phyloP scores from a whole-genome alignment of 2,888 invertebrate species.

The Ptychoptera albimana region DNA sequence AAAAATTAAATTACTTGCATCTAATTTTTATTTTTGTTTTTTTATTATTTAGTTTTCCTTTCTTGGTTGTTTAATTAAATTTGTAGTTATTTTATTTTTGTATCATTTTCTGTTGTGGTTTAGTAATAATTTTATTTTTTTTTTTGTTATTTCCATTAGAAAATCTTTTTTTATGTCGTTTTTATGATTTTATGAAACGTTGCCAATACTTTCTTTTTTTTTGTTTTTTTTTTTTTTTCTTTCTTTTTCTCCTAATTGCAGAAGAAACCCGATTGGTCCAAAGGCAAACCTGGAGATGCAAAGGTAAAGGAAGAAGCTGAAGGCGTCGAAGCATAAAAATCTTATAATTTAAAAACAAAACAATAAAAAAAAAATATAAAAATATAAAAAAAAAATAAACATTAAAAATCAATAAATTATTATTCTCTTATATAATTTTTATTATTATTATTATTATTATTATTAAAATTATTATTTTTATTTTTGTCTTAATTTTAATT shows the following conservation, averaged over 20 bases:
- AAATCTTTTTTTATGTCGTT: neutral
- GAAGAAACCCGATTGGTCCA: conserved; percentile 93
- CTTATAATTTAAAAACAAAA: neutral
- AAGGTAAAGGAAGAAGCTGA: conserved; percentile 76
- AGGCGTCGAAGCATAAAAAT: conserved; percentile 67
- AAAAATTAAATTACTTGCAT: no score
- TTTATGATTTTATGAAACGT: neutral
- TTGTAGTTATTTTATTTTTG: no score
- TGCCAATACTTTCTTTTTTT: neutral
- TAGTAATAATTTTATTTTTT: no score
- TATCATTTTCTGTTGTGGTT: no score
- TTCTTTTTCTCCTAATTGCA: conserved; percentile 36
- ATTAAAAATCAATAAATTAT: neutral
- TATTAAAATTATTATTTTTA: no score
- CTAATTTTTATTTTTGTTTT: no score
- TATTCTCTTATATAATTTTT: no score
- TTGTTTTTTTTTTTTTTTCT: conserved; percentile 6
- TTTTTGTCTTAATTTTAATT: no score
- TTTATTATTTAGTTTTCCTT: no score
- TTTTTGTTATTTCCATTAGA: no score
- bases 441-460: no score
- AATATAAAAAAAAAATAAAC: neutral
- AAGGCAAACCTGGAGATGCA: conserved; percentile 72
- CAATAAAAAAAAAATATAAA: neutral
- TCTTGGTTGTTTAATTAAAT: no score